These are phyloP conservation scores for Aix galericulata DNA, from an alignment of 2,113 vertebrate species.

Conservation along the genomic window DNA sequence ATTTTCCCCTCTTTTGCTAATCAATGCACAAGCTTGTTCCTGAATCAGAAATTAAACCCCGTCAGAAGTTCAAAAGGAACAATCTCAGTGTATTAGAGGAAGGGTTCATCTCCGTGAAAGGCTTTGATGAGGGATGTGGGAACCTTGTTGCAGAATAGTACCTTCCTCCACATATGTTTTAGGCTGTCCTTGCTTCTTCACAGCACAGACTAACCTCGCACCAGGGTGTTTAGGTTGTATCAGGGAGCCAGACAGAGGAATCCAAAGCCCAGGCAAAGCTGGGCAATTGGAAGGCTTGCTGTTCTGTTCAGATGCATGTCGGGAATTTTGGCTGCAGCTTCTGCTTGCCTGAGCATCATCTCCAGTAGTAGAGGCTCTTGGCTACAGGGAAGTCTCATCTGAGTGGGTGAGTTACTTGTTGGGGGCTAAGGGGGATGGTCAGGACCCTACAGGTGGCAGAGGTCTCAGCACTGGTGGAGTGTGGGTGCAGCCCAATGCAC, in stretches of 20 bases:
- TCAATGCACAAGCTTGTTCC: constrained; percentile 24
- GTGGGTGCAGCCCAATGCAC: background rate
- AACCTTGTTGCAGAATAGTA: background rate
- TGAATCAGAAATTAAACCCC: constrained; percentile 1
- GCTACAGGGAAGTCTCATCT: background rate
- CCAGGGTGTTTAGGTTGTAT: accelerated
- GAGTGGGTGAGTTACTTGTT: background rate
- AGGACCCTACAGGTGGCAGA: background rate
- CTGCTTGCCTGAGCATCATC: accelerated
- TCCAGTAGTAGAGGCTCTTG: background rate
- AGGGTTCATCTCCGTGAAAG: background rate
- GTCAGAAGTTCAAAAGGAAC: constrained; percentile 28
- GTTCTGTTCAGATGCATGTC: background rate
- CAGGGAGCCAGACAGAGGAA: background rate
- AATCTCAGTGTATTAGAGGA: background rate
- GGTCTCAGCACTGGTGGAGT: background rate
- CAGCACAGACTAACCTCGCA: background rate
- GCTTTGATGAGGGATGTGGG: background rate
- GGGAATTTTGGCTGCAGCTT: background rate
- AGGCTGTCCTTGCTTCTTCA: background rate
- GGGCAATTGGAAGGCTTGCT: background rate
- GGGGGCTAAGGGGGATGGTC: background rate
- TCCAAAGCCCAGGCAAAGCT: background rate
- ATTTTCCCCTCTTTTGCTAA: background rate
- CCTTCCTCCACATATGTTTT: background rate